These are phyloP conservation scores for Harpalus rubripes DNA, from an alignment of 2,888 invertebrate genomes.

Conservation along the genomic window DNA sequence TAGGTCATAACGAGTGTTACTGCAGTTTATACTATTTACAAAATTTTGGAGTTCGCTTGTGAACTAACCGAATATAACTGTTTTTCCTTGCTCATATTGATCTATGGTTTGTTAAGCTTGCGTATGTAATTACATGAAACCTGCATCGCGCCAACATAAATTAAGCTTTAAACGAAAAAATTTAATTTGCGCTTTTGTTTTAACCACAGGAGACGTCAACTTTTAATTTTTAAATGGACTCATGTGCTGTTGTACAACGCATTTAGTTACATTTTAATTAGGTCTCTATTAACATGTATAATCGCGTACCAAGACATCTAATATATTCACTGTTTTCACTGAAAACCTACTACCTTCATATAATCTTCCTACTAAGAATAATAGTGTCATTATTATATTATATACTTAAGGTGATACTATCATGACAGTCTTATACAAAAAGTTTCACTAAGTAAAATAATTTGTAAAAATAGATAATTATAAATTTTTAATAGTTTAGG, in stretches of 20 bases:
- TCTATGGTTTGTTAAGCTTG: background rate
- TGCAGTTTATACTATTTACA: too few relatives aligned
- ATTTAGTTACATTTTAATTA: slow-evolving; percentile 1
- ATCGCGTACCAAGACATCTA: background rate
- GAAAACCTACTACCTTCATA: background rate
- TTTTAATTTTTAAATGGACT: slow-evolving; percentile 7
- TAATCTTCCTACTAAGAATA: too few relatives aligned
- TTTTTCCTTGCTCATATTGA: background rate
- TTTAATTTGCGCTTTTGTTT: slow-evolving; percentile 6
- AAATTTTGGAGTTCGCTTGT: too few relatives aligned
- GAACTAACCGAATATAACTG: too few relatives aligned
- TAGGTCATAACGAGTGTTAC: too few relatives aligned
- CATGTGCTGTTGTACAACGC: background rate
- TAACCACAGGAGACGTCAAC: slow-evolving; percentile 4
- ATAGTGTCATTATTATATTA: too few relatives aligned
- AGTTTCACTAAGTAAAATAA: too few relatives aligned
- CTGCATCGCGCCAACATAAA: background rate
- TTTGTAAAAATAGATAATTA: too few relatives aligned
- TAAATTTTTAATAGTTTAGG: too few relatives aligned
- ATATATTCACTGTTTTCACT: background rate
- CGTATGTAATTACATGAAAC: slow-evolving; percentile 2
- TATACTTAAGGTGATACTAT: too few relatives aligned
- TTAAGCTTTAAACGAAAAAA: slow-evolving; percentile 3
- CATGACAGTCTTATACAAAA: too few relatives aligned
- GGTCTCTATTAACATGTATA: slow-evolving; percentile 2